Base-by-base conservation (phyloP, 2,797 vertebrate genomes). In the Sternotherus odoratus region DNA sequence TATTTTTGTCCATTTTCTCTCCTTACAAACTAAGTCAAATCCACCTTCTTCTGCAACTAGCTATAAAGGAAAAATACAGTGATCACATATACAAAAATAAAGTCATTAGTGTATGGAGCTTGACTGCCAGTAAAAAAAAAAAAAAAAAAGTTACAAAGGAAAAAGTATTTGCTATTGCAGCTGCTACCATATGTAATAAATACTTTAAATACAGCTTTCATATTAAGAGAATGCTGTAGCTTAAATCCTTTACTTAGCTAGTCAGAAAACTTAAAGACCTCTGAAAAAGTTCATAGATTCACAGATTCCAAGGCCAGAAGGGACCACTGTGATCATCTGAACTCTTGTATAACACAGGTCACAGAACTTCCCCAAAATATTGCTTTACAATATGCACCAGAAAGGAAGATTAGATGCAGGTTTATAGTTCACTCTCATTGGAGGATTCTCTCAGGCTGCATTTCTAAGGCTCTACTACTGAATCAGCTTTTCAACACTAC, bases 1-100 rank as follows among this genome's bases (percentile, higher is more conserved):
- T 92, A 99, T 99, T 98, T 98, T 99, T 83, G 99, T 99, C 99
- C 99, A 99, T 94, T 99, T 99, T 82, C 99, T 98, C 51, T 99
- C 99, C 96, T 98, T 99, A 98, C 99, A 99, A 82, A 99, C 99
- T 0, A 98, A 97, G 88, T 99, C 99, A 95, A 99, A 99, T 19
- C 99, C 99, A 89, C 99, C 99, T 96, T 99, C 99, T 92, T 99
- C 99, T 92, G 98, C 98, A 91, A 99, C 99, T 97, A 99, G 98
- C 99, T 99, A 94, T 87, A 96, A 95, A 96, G 92, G 1, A 23
- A 96, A 97, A 96, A 87, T 5, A 94, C 83, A 91, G 90, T 0
- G 12, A 49, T 56, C 1, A 19, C 4, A 3, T 12, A n/a, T 36
- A 89, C 54, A 87, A 88, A 3, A 54, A 5, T 9, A 63, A 89